Percentiles rank a stretch among this genome's conserved stretches.
These are phyloP conservation scores for Pachypeltis micranthus DNA, from an alignment of 1,140 invertebrate species.

Conservation along the genomic window DNA sequence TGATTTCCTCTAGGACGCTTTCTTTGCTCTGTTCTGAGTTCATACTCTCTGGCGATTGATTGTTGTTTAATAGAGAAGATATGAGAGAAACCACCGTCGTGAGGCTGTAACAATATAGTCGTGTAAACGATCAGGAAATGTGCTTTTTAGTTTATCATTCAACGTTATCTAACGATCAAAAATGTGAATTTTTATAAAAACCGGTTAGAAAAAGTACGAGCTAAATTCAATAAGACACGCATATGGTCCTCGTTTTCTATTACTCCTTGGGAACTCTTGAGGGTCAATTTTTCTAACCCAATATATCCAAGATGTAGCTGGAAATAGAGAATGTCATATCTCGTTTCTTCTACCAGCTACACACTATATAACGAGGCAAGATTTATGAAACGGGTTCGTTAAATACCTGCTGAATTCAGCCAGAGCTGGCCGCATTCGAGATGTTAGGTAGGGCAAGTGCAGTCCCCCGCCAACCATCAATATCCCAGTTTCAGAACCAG, in stretches of 20 bases:
- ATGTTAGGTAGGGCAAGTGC: slow-evolving; percentile 35
- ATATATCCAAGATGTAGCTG: no score
- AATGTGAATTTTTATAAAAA: no score
- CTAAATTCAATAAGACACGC: no score
- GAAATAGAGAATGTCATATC: no score
- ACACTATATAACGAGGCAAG: no score
- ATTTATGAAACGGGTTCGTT: neutral
- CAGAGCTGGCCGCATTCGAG: slow-evolving; percentile 8
- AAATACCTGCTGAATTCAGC: slow-evolving; percentile 21
- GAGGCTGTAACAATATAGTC: slow-evolving; percentile 25
- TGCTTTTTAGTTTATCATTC: no score
- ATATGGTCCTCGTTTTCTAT: no score
- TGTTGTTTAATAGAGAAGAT: slow-evolving; percentile 33
- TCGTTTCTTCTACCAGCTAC: no score
- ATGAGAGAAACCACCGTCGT: slow-evolving; percentile 33
- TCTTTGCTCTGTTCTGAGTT: slow-evolving; percentile 3
- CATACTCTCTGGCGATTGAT: neutral
- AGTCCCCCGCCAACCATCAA: slow-evolving; percentile 46
- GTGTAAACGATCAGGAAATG: neutral
- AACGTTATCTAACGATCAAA: no score
- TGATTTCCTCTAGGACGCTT: neutral
- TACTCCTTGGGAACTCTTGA: no score
- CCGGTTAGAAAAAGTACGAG: no score
- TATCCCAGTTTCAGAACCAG: slow-evolving; percentile 45
- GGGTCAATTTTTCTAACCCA: no score